phyloP scores from a whole-genome alignment of 2,797 vertebrate species.

The Gallinago solitaria region DNA sequence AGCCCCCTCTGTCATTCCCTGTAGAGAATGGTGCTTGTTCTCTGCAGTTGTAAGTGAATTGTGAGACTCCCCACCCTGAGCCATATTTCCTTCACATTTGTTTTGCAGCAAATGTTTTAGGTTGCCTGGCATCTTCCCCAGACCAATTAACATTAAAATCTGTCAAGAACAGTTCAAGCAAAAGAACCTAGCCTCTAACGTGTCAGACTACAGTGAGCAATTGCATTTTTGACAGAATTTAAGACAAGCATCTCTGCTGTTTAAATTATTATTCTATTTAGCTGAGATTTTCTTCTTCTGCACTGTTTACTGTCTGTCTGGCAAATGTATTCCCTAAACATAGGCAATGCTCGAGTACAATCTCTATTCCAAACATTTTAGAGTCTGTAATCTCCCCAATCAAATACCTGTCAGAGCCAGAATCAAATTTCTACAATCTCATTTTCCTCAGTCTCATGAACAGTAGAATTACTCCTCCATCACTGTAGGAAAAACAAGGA shows the following conservation, averaged over 20 bases:
- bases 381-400: conserved; percentile 15
- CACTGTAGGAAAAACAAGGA: neutral
- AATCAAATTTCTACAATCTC: conserved; percentile 22
- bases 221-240: conserved; percentile 45
- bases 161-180: conserved; percentile 54
- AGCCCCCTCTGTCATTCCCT: neutral
- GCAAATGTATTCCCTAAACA: conserved; percentile 18
- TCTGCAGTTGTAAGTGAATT: conserved; percentile 19
- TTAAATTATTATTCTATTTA: conserved; percentile 57
- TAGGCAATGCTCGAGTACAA: neutral
- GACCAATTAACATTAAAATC: conserved; percentile 64
- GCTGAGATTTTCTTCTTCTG: neutral
- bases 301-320: conserved; percentile 15
- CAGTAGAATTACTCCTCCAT: neutral
- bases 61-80: neutral
- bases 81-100: conserved; percentile 51
- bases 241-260: neutral
- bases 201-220: conserved; percentile 48
- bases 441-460: conserved; percentile 12
- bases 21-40: neutral
- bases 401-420: conserved; percentile 39
- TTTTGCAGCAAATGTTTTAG: conserved; percentile 44
- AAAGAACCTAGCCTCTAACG: neutral
- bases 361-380: conserved; percentile 45
- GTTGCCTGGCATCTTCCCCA: conserved; percentile 61